Evolutionary conservation across 1,140 invertebrate genomes (phyloP).

Genomic region (Zaprionus kolodkinae): DNA sequence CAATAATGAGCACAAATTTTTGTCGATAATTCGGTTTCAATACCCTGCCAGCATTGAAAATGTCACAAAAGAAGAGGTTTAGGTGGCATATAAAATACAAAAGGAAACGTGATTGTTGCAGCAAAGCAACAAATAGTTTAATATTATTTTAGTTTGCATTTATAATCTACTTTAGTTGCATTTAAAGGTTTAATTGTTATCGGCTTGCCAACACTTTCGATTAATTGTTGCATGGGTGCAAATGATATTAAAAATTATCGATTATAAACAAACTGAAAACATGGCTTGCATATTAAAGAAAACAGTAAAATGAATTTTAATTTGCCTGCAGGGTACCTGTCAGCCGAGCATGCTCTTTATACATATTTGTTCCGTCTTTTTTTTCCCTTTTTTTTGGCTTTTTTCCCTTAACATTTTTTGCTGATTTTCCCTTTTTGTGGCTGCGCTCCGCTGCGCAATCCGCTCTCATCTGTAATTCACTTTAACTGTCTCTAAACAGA

Average conservation of each 20-base stretch:
- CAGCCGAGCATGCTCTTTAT: not conserved
- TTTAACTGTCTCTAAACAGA: conserved; percentile 60
- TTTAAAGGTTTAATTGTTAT: not conserved
- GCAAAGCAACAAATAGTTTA: too few species aligned
- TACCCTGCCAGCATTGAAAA: not conserved
- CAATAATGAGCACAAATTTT: conserved; percentile 76
- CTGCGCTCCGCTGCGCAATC: conserved; percentile 49
- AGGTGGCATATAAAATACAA: not conserved
- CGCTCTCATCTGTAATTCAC: conserved; percentile 74
- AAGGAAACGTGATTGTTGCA: not conserved
- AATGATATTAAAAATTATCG: not conserved
- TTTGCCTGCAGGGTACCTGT: not conserved
- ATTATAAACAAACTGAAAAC: not conserved
- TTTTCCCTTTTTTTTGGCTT: conserved; percentile 36
- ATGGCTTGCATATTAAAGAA: not conserved
- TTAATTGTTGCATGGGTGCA: not conserved
- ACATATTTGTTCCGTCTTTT: not conserved
- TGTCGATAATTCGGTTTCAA: conserved; percentile 71
- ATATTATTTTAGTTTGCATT: not conserved
- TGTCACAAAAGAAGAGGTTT: not conserved
- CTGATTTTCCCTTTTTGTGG: conserved; percentile 46
- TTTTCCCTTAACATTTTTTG: conserved; percentile 31
- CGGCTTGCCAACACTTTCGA: not conserved
- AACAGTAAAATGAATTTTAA: not conserved
- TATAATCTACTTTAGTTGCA: too few species aligned